Evolutionary conservation across 2,797 vertebrate genomes (phyloP), one percentile per base, ranked within the genome.

Genomic region (Cetoscarus ocellatus): DNA sequence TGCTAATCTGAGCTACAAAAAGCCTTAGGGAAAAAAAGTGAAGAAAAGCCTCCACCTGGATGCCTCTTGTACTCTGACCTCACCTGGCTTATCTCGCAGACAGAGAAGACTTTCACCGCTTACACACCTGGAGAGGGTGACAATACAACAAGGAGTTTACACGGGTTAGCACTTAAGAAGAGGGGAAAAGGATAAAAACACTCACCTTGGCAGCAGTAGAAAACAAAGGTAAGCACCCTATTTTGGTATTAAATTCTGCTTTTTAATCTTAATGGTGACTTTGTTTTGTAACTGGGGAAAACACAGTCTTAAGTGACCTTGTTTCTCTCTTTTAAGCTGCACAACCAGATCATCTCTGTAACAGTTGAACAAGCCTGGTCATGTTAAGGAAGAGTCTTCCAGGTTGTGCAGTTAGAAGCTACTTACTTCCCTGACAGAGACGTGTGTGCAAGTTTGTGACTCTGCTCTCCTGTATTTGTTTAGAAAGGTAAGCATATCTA

Each of bases 361-460:
- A 79, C 51, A 45, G 72, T 11, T 69, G 74, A 77, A 91, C 93
- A 94, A 93, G 93, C 47, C 92, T 57, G 0, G 52, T 93, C 93
- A 91, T 88, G 93, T 92, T 79, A 54, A 57, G 64, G 43, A 77
- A 74, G 61, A 82, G 78, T 52, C 73, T 79, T 79, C 85, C 57
- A 73, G 74, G 60, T 47, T 66, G 83, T 61, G 76, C 84, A 85
- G 79, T 82, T 85, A 85, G 88, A 80, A 63, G 12, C 77, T 82
- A 66, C 68, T 36, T 69, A 59, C 70, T 83, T 87, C 75, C 72
- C 85, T 90, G 79, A 88, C 82, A 81, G 75, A 93, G 68, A 79
- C 66, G 73, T 47, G 73, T 80, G 70, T 67, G 83, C 65, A 35
- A 69, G 80, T 36, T 56, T 62, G 71, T 77, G 87, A 85, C 62